Evolutionary conservation across 1,140 invertebrate species (phyloP), one percentile per base, ranked within the genome.

Genomic region (Helicoverpa zea): DNA sequence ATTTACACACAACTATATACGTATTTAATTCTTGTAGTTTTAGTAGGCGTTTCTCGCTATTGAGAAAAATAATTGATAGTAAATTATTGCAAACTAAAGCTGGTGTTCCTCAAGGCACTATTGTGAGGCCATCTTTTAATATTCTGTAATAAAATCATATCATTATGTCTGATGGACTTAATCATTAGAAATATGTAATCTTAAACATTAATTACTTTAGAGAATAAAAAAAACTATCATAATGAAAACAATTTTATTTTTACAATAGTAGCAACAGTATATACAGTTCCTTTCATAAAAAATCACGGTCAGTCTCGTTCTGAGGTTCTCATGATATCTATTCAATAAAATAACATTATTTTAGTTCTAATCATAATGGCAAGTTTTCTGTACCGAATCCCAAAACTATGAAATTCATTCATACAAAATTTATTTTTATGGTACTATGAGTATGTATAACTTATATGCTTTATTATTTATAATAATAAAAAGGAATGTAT

Each of bases 201-300:
- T 23, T 23, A 23, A 23, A 23, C 23, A 23, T 23, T 0, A 23
- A 23, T 23, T 23, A 23, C 23, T 23, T 23, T 23, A n/a, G 13
- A 11, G 9, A 78, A 77, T 13, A 70, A 80, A 58, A 30, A 64
- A 10, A 4, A 18, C 10, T 2, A 23, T 10, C 29, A 30, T 66
- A 66, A 66, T 49, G 16, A 49, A 66, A 66, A 49, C 35, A 66
- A 49, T 66, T 43, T 66, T 66, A 66, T 49, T 63, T 64, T 66
- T 66, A 49, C 47, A 66, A 29, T 59, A 59, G 9, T 16, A 66
- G 35, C 63, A 66, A 66, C 43, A 66, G 35, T 66, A 66, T 66
- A 16, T 47, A 49, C 35, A 47, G 9, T 63, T 64, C 14, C 23
- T 13, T 64, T n/a, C 43, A 66, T 18, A 18, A 9, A 47, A 10